Evolutionary conservation across 2,888 invertebrate genomes (phyloP), one percentile per base, ranked within the genome.

Genomic region (Syritta pipiens): DNA sequence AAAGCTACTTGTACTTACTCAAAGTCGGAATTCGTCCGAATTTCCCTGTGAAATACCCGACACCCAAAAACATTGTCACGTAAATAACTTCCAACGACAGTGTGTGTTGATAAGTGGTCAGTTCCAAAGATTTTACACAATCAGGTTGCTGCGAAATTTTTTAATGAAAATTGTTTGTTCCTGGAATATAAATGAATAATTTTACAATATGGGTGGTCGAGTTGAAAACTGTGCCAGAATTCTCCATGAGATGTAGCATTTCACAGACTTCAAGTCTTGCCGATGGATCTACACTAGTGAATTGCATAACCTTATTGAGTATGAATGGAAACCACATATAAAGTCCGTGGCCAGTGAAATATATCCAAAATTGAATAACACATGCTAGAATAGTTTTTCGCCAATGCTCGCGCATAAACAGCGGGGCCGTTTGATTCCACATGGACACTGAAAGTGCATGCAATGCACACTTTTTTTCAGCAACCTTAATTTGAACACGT

Each of bases 321-420:
- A 88, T 86, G 37, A 85, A 86, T 0, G 87, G 87, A 63, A 87
- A 86, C 86, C 86, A 88, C 84, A 88, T 85, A 24, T 86, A 85
- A 12, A 88, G 83, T 0, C 86, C 86, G 48, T 86, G 85, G 3
- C 84, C 85, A 22, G 85, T 84, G 49, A 84, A 83, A 79, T 84
- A 86, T 51, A 85, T 85, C 6, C 83, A 84, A 82, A 87, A 87
- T 81, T 87, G 86, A 40, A 88, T 84, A 1, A 82, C 19, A 57
- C 87, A 86, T 2, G 85, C 83, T 9, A 87, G 68, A 2, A 84
- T 20, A 0, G 86, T 87, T 55, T 84, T 85, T 1, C 72, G 69
- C 6, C 84, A 68, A 68, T 86, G 85, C 7, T 84, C 81, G 3
- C 76, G 81, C 72, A 82, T 84, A 82, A 88, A 88, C 1, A 88